phyloP scores from a whole-genome alignment of 1,140 invertebrate species.

The Penaeus chinensis region DNA sequence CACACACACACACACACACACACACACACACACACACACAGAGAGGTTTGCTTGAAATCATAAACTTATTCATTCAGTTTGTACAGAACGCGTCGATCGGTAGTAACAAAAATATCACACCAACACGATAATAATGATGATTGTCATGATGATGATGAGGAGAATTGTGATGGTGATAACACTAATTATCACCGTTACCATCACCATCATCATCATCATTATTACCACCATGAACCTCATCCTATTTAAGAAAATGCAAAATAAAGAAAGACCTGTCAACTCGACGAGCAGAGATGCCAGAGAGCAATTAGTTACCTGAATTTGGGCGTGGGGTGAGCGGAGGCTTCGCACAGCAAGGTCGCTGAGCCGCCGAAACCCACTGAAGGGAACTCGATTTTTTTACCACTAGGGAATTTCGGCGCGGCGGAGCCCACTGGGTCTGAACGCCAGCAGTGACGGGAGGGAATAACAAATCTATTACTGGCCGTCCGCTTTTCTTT shows the following conservation, averaged over 20 bases:
- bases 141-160: neutral
- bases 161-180: neutral
- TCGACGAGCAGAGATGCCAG: neutral
- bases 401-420: constrained; percentile 30
- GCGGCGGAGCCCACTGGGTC: constrained; percentile 38
- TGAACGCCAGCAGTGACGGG: neutral
- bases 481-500: too few species aligned
- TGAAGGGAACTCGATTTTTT: constrained; percentile 46
- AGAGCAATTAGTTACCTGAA: constrained; percentile 62
- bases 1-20: too few species aligned
- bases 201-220: too few species aligned
- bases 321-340: constrained; percentile 63
- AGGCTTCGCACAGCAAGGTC: constrained; percentile 41
- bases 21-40: too few species aligned
- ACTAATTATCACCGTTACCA: neutral
- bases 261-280: neutral
- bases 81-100: too few species aligned
- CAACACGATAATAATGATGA: neutral
- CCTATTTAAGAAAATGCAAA: constrained; percentile 1
- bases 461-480: neutral
- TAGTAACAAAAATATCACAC: too few species aligned
- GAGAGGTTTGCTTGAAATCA: too few species aligned
- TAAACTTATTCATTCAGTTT: too few species aligned
- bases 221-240: too few species aligned
- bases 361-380: neutral